Percentiles rank a stretch among this genome's conserved stretches.
Evolutionary conservation across 2,113 vertebrate species (phyloP).

Genomic region (Abramis brama): DNA sequence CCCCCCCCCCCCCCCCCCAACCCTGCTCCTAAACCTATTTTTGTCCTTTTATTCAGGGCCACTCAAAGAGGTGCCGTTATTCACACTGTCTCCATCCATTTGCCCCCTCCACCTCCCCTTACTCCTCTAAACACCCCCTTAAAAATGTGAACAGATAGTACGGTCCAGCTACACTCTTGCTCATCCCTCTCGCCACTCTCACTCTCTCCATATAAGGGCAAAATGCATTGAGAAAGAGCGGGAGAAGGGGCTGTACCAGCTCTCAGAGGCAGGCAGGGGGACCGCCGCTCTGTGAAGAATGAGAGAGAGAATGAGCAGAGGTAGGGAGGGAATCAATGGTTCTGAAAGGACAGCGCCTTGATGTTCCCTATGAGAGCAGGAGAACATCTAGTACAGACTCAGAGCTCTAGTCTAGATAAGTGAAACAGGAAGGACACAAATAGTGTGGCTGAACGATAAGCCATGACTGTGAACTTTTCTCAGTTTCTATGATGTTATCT

Average conservation of each 20-base stretch:
- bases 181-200: constrained; percentile 56
- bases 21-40: constrained; percentile 65
- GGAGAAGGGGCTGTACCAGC: constrained; percentile 71
- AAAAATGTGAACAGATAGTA: constrained; percentile 69
- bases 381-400: background rate
- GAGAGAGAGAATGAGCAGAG: constrained; percentile 39
- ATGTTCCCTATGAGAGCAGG: constrained; percentile 21
- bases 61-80: constrained; percentile 66
- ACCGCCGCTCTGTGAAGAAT: constrained; percentile 49
- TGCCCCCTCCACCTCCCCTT: constrained; percentile 26
- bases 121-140: constrained; percentile 70
- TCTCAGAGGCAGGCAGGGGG: constrained; percentile 71
- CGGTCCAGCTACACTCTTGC: constrained; percentile 69
- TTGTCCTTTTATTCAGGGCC: constrained; percentile 67
- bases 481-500: background rate
- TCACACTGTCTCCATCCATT: constrained; percentile 54
- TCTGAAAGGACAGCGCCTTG: constrained; percentile 64
- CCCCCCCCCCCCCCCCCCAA: constrained; percentile 11
- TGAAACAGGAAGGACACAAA: background rate
- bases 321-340: constrained; percentile 56
- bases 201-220: constrained; percentile 84
- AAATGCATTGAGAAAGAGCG: constrained; percentile 78
- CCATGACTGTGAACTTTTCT: background rate
- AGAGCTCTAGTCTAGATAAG: background rate
- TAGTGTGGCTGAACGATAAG: background rate